Evolutionary conservation across 2,113 vertebrate species (phyloP).

Genomic region (Microtus pennsylvanicus): DNA sequence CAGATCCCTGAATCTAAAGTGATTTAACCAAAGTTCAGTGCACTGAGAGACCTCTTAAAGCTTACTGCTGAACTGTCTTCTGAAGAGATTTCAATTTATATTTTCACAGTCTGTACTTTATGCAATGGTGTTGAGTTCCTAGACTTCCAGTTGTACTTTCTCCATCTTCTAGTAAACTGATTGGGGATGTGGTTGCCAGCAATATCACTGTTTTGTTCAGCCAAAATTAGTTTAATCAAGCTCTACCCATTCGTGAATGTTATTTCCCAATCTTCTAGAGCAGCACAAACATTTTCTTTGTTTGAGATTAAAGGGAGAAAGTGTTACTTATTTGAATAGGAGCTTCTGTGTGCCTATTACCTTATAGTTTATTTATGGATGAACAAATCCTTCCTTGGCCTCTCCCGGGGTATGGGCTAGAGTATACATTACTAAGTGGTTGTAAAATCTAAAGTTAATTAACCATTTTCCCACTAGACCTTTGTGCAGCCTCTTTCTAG

Average conservation of each 20-base stretch:
- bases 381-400: background rate
- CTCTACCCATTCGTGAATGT: background rate
- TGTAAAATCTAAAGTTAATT: conserved; percentile 35
- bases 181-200: background rate
- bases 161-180: background rate
- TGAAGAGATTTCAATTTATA: background rate
- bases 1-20: background rate
- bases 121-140: background rate
- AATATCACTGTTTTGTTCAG: background rate
- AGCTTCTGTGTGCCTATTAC: background rate
- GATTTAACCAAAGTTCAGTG: background rate
- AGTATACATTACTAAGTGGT: conserved; percentile 13
- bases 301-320: background rate
- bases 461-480: conserved; percentile 30
- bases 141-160: background rate
- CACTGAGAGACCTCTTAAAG: background rate
- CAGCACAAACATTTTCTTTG: conserved; percentile 5
- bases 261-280: conserved; percentile 12
- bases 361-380: conserved; percentile 44
- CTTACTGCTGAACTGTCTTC: background rate
- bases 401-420: background rate
- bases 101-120: background rate
- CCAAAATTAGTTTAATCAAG: background rate
- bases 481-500: background rate
- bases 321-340: background rate